Conservation (phyloP, 2,113 vertebrate genomes). For the Proteles cristata region DNA sequence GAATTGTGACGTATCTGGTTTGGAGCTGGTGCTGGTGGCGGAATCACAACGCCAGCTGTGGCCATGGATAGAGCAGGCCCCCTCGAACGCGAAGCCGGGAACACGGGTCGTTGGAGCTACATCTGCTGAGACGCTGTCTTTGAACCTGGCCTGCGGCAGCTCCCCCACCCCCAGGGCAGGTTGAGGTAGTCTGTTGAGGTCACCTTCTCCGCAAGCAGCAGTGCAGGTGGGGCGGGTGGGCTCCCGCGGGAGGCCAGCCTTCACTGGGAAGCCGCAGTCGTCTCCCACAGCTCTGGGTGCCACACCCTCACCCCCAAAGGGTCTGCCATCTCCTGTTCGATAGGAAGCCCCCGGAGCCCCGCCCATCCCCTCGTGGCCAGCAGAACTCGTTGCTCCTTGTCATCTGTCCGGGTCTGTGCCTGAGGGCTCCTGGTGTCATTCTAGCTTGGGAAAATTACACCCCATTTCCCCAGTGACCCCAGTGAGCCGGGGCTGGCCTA, state of each 20-base stretch:
- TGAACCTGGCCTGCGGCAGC: fast-evolving
- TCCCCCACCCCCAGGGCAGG: not conserved
- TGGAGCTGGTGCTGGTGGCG: not conserved
- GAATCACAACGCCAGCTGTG: not conserved
- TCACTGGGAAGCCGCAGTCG: too few relatives aligned
- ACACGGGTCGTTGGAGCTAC: fast-evolving
- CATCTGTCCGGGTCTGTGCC: not conserved
- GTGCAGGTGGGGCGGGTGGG: not conserved
- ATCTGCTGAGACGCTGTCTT: fast-evolving
- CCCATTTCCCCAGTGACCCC: not conserved
- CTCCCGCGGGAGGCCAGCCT: fast-evolving
- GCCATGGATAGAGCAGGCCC: not conserved
- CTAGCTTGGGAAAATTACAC: not conserved
- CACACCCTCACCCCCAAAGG: not conserved
- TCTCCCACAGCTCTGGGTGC: not conserved
- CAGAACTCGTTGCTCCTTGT: not conserved
- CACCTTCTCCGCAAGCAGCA: not conserved
- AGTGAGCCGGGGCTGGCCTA: fast-evolving
- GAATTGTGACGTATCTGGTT: not conserved
- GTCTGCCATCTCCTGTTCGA: not conserved
- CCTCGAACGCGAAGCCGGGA: not conserved
- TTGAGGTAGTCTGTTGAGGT: fast-evolving
- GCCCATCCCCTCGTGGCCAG: fast-evolving
- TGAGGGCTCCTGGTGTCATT: not conserved
- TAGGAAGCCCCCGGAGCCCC: not conserved